Conservation (phyloP, 2,113 vertebrate genomes). For the Xenopus tropicalis region UCB_Xtro_10.0 CM004449.2:106755501-106756000, state of each 20-base stretch:
- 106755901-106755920: too few relatives aligned
- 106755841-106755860: too few relatives aligned
- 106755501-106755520: constrained; percentile 23
- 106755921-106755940: too few relatives aligned
- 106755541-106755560: not conserved
- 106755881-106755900: too few relatives aligned
- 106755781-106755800: too few relatives aligned
- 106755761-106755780: not conserved
- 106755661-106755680: not conserved
- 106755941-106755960: too few relatives aligned
- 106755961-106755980: too few relatives aligned
- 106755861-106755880: too few relatives aligned
- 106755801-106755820: too few relatives aligned
- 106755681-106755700: not conserved
- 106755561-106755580: not conserved
- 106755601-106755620: not conserved
- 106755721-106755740: not conserved
- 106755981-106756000: too few relatives aligned
- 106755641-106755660: not conserved
- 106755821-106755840: too few relatives aligned
- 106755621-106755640: not conserved
- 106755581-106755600: not conserved
- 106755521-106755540: constrained; percentile 1
- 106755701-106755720: not conserved
- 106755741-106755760: too few relatives aligned